Percentiles rank a stretch among this genome's conserved stretches.
Conservation (phyloP, 2,113 vertebrate species). For the Cyanoramphus novaezelandiae region DNA sequence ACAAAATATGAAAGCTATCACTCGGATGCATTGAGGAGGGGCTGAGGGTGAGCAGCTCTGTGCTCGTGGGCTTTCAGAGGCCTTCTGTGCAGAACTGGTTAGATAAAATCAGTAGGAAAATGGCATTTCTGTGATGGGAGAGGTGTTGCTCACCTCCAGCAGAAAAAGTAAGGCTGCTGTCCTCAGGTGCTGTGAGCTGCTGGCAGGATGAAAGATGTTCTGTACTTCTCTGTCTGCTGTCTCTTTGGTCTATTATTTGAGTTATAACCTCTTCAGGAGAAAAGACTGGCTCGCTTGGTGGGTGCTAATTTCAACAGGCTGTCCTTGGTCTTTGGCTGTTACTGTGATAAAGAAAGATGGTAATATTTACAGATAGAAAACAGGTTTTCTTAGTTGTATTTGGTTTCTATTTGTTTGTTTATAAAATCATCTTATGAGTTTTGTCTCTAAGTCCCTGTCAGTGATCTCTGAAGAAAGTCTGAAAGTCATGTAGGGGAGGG, state of each 20-base stretch:
- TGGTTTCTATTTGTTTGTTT: background rate
- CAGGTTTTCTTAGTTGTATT: background rate
- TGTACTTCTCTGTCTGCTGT: background rate
- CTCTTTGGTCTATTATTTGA: background rate
- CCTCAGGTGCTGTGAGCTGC: background rate
- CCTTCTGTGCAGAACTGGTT: background rate
- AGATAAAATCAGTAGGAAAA: background rate
- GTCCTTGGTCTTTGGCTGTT: background rate
- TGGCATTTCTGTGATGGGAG: background rate
- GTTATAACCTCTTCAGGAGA: background rate
- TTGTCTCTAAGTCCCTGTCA: background rate
- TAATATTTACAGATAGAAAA: background rate
- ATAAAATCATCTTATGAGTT: background rate
- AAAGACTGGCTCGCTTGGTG: background rate
- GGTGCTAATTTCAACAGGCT: background rate
- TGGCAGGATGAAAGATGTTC: background rate
- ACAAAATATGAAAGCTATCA: background rate
- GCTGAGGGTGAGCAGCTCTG: background rate
- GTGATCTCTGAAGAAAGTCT: background rate
- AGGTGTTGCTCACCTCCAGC: background rate
- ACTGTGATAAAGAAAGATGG: background rate
- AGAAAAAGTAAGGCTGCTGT: background rate
- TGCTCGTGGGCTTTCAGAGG: background rate
- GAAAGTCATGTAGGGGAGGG: background rate
- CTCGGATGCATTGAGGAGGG: background rate